Evolutionary conservation across 92 coral and sea anemone genomes (phyloP), one percentile per base, ranked within the genome.

Genomic region (Blastomussa wellsi): DNA sequence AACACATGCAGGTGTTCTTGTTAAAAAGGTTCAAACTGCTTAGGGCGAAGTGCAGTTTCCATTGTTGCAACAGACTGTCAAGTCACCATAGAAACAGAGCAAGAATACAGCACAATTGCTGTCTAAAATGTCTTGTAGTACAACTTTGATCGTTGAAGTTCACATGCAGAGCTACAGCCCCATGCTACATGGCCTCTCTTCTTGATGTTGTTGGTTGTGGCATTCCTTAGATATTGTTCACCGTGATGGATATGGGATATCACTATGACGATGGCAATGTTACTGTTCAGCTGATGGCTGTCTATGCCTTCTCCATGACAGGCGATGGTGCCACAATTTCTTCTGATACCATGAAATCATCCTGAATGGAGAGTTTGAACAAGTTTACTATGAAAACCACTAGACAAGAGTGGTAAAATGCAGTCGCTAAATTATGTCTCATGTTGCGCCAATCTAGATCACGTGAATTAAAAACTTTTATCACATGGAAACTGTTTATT

Each of bases 311-410:
- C 92, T 94, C 97, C 82, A 94, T 83, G 4, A 84, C 80, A 24
- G 89, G 90, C 7, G 94, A 29, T 37, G 94, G 87, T 44, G 92
- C 88, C 47, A 88, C 60, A 38, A 97, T 94, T 72, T 95, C 96
- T 82, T 97, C 99, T 29, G 94, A 79, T 20, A 92, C 90, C 99
- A 97, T 94, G 80, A 97, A 97, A 85, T 97, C 99, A 72, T 97
- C 99, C 99, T 97, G 60, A 24, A 70, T 5, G 29, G 33, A 67
- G 70, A 28, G 49, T 8, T 44, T 39, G 7, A 39, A 39, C 44
- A 39, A n/a, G n/a, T n/a, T n/a, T n/a, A n/a, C n/a, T n/a, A n/a
- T n/a, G n/a, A n/a, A n/a, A n/a, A n/a, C n/a, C n/a, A n/a, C n/a
- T n/a, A n/a, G n/a, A n/a, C n/a, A n/a, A n/a, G n/a, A n/a, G n/a